Evolutionary conservation across 2,113 vertebrate genomes (phyloP), one percentile per base, ranked within the genome.

Genomic region (Urocitellus parryii): DNA sequence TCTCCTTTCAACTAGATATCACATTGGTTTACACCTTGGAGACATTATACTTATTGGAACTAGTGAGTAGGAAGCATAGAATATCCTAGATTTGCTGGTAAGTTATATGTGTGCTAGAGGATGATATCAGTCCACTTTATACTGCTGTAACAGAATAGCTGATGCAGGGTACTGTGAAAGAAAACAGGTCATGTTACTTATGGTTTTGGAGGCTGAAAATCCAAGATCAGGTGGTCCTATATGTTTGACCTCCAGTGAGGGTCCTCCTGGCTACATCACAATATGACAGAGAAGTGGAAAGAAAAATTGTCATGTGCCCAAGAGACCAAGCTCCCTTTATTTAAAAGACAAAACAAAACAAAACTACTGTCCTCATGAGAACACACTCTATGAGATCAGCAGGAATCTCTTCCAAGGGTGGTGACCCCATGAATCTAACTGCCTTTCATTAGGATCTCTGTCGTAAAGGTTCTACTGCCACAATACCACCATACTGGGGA

Each of bases 391-490:
- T 56, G 51, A 56, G 25, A 29, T 37, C 13, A 29, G 24, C 24
- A 53, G 27, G n/a, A 34, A 48, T 84, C 16, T n/a, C 63, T 51
- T 73, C 25, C 16, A 74, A 61, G 53, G 8, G 24, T 73, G 68
- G 9, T 20, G 34, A 7, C 14, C 14, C 27, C 39, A 45, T 45
- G 72, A 27, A 16, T 18, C 20, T 61, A 45, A 9, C 18, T 63
- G 10, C 12, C 8, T 42, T 63, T 56, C 18, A n/a, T 11, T 73
- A 12, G 6, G 37, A 9, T 4, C 29, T 0, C 22, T 16, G 0
- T 42, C 8, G 18, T 32, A 9, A 65, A 29, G 39, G 10, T 22
- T 25, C 22, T 9, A n/a, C 9, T 11, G 18, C 68, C 6, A 48
- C 25, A 56, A 2, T 25, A 56, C 45, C 6, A 20, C 8, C 34